Evolutionary conservation across 2,888 invertebrate genomes (phyloP), one percentile per base, ranked within the genome.

Genomic region (Pyrgus malvae): DNA sequence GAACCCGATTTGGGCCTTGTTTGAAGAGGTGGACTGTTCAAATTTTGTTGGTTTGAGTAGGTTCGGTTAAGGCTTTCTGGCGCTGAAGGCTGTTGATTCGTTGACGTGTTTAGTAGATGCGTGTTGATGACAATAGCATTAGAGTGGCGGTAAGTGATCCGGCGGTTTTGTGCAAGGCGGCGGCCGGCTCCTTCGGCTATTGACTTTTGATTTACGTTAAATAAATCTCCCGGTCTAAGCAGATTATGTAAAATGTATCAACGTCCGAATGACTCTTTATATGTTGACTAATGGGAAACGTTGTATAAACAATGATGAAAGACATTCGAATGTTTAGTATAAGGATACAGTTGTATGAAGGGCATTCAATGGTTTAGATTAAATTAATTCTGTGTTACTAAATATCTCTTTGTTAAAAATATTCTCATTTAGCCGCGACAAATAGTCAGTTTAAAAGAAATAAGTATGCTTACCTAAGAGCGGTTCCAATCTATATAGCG

Each of bases 41-140:
- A 25, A 21, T 14, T 53, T 38, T 29, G 27, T 16, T 16, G 46
- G 51, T 54, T 25, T 5, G 9, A 2, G 11, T 31, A 38, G 6
- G 23, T 12, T 16, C 21, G 42, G 41, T 56, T 59, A 60, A 60
- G 55, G 40, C 44, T 48, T 33, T 55, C 33, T 51, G 33, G 27
- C 11, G 44, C 35, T 23, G 14, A 46, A 23, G 45, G 61, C 41
- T 0, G 58, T 21, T 56, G 2, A 60, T 65, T 55, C 23, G 51
- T 68, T 68, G 74, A 73, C 67, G 74, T 78, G 71, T 79, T 80
- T 74, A 69, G 75, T 76, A 69, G 78, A 79, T 81, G 76, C 62
- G 83, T 86, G 86, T 84, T 84, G 81, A 80, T 69, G 80, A 87
- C 87, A 86, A 87, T 80, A 68, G 84, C 76, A 85, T 86, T 83